Conservation (phyloP, 2,888 invertebrate species). For the Mythimna albipuncta region DNA sequence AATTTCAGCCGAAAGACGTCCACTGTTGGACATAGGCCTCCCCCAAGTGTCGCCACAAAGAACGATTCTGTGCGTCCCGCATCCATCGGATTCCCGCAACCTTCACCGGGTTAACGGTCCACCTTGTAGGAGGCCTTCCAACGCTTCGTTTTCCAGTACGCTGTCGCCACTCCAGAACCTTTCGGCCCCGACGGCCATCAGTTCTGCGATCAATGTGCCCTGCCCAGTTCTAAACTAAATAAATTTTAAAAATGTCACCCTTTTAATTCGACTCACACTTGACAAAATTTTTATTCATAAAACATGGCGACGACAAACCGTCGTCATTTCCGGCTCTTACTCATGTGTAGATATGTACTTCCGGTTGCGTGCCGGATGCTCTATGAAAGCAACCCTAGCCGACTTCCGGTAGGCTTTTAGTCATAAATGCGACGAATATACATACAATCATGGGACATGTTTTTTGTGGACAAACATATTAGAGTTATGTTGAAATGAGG, state of each 20-base stretch:
- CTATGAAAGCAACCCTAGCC: conserved; percentile 70
- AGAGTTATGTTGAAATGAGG: conserved; percentile 13
- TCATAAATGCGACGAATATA: conserved; percentile 61
- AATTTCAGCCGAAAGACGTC: no score
- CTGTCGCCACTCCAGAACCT: no score
- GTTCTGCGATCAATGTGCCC: no score
- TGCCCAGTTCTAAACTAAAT: no score
- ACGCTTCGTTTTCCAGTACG: no score
- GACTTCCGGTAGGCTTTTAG: conserved; percentile 69
- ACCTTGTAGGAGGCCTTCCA: no score
- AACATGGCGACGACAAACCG: conserved; percentile 62
- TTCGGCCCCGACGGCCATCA: no score
- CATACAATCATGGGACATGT: conserved; percentile 40
- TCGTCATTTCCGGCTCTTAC: conserved; percentile 61
- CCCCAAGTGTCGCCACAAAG: no score
- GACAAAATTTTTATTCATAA: conserved; percentile 57
- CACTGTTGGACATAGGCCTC: no score
- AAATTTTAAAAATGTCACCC: background rate
- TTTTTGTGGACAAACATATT: conserved; percentile 37
- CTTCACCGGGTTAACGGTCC: no score
- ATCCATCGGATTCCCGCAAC: no score
- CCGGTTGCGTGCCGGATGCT: conserved; percentile 68
- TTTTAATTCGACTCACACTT: conserved; percentile 27
- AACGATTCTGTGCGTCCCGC: no score
- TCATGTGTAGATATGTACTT: conserved; percentile 65